A percentile compares a stretch with the other conserved stretches of the same genome.
phyloP scores from a whole-genome alignment of 2,113 vertebrate species.

The Platichthys flesus region DNA sequence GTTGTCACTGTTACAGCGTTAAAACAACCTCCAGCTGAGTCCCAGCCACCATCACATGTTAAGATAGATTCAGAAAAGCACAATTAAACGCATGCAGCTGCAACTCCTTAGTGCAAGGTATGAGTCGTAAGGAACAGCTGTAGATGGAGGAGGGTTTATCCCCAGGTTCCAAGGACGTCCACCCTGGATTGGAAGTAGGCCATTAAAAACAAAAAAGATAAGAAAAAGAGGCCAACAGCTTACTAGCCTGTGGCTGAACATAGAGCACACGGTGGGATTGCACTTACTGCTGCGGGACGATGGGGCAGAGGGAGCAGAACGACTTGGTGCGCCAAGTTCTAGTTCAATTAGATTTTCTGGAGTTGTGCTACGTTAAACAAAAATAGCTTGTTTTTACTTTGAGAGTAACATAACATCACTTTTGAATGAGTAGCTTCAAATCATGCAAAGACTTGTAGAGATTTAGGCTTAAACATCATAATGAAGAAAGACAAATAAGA shows the following conservation, averaged over 20 bases:
- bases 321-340: constrained; percentile 33
- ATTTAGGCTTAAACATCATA: too few species aligned
- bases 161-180: constrained; percentile 55
- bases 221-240: constrained; percentile 73
- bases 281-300: constrained; percentile 50
- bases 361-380: constrained; percentile 29
- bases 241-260: constrained; percentile 75
- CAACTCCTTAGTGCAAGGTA: constrained; percentile 13
- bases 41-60: constrained; percentile 6
- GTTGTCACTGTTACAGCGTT: neutral
- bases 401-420: too few species aligned
- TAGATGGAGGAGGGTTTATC: constrained; percentile 55
- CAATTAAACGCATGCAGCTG: constrained; percentile 11
- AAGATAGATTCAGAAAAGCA: constrained; percentile 6
- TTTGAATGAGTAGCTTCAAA: too few species aligned
- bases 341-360: constrained; percentile 45
- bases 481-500: too few species aligned
- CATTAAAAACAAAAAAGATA: constrained; percentile 38
- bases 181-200: constrained; percentile 73
- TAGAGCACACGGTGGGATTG: constrained; percentile 58
- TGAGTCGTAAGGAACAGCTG: constrained; percentile 10
- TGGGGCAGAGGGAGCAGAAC: constrained; percentile 13
- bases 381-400: too few species aligned
- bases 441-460: too few species aligned
- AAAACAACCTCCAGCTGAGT: constrained; percentile 35